phyloP scores from a whole-genome alignment of 2,888 invertebrate genomes.

The Temnothorax ravouxi region DNA sequence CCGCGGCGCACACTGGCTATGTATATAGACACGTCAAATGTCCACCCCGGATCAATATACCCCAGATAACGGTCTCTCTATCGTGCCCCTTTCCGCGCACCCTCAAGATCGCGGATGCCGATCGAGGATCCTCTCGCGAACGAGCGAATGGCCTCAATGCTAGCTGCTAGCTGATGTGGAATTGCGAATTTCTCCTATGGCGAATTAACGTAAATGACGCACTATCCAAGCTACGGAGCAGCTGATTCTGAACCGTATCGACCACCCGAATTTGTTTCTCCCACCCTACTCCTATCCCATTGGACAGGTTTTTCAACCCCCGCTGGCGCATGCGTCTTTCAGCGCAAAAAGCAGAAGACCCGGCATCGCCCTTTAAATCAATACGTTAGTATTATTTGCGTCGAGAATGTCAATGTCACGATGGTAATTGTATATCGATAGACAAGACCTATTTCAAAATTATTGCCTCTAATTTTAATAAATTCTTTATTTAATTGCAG shows the following conservation, averaged over 20 bases:
- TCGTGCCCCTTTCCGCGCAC: neutral
- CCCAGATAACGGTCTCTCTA: neutral
- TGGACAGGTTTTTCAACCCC: neutral
- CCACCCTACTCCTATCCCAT: slow-evolving; percentile 2
- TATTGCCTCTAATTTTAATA: neutral
- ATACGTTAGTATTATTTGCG: neutral
- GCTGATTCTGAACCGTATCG: slow-evolving; percentile 38
- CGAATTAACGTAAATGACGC: neutral
- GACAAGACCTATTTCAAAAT: neutral
- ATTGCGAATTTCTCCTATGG: neutral
- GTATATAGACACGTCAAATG: neutral
- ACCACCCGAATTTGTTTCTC: slow-evolving; percentile 60
- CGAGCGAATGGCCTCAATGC: neutral
- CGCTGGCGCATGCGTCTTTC: slow-evolving; percentile 64
- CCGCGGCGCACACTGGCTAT: slow-evolving; percentile 4
- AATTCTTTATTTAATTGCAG: neutral
- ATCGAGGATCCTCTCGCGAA: neutral
- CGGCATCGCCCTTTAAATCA: too few relatives aligned
- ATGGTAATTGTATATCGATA: neutral
- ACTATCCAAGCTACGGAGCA: neutral
- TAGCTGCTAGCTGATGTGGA: neutral
- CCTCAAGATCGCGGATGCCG: neutral
- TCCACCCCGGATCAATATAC: slow-evolving; percentile 34
- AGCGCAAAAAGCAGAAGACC: neutral
- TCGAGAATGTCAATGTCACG: neutral